A percentile compares a stretch with the other conserved stretches of the same genome.
phyloP scores from a whole-genome alignment of 2,113 vertebrate genomes.

The Vicugna pacos region DNA sequence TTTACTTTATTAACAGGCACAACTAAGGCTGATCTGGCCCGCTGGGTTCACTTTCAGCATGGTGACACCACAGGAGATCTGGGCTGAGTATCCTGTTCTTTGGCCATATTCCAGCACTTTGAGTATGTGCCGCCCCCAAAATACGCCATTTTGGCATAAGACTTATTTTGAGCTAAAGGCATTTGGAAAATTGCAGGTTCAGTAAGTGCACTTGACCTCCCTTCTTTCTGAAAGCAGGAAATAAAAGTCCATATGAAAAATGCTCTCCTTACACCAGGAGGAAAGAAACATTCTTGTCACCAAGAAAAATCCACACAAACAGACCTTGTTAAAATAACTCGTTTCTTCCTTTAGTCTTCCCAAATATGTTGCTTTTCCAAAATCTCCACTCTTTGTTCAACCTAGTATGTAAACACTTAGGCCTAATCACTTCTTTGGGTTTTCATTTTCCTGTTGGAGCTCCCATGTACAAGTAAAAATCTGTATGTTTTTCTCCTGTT shows the following conservation, averaged over 20 bases:
- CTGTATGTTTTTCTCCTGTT: background rate
- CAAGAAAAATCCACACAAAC: background rate
- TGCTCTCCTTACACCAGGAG: background rate
- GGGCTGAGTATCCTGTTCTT: background rate
- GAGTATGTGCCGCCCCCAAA: background rate
- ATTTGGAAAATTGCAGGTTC: background rate
- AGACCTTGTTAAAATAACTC: background rate
- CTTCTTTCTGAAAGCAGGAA: background rate
- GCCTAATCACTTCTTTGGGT: background rate
- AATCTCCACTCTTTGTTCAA: background rate
- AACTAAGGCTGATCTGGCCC: background rate
- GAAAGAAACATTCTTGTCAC: background rate
- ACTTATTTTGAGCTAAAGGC: background rate
- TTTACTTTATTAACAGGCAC: background rate
- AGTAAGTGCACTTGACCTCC: background rate
- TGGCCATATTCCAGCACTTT: background rate
- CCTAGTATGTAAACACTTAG: background rate
- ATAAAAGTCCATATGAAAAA: background rate
- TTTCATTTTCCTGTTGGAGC: background rate
- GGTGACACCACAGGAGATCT: background rate
- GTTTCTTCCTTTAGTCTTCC: background rate
- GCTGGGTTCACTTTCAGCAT: background rate
- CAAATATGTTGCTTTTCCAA: background rate
- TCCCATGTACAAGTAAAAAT: background rate
- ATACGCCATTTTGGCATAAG: background rate